Evolutionary conservation across 2,113 vertebrate genomes (phyloP), one percentile per base, ranked within the genome.

Genomic region (Lycocorax pyrrhopterus): DNA sequence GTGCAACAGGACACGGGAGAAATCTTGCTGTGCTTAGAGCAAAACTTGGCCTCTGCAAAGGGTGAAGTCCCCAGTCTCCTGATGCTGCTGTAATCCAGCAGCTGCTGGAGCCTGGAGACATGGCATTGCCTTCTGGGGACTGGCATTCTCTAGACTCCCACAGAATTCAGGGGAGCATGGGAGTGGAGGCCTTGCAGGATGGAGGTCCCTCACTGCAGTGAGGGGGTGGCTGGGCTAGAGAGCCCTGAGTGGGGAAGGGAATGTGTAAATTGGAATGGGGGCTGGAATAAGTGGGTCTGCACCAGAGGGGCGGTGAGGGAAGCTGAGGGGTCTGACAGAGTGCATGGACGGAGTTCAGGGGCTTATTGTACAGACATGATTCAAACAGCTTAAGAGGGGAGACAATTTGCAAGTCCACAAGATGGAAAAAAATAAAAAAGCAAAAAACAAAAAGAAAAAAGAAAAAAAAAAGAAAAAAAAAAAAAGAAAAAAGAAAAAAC

Each of bases 351-450:
- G 64, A 53, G 51, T 11, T 81, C 30, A 12, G 33, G 23, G 43
- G 17, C 15, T 88, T 77, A 14, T 16, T 37, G 29, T 33, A 46
- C 20, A 83, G 46, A 26, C 10, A 2, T 26, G 8, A 44, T 46
- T 64, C 46, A 58, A 93, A 58, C 33, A 55, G 29, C 6, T 66
- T 19, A 41, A 33, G 16, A 46, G 32, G 3, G 4, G 25, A 90
- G 10, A 63, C 4, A 30, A n/a, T 47, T 75, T 60, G 10, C 46
- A 74, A 44, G 13, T 19, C 35, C 46, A 27, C 58, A 23, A 23
- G 33, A 29, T 6, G 22, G 1, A 0, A 1, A 22, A 20, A 16
- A 9, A 2, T 10, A 11, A 9, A 9, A 19, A 9, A 10, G 8
- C 10, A 4, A 12, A 44, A 44, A 44, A 32, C 14, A 30, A 29